A percentile compares a stretch with the other conserved stretches of the same genome.
phyloP scores from a whole-genome alignment of 2,797 vertebrate species.

The Scomberomorus guttatus region DNA sequence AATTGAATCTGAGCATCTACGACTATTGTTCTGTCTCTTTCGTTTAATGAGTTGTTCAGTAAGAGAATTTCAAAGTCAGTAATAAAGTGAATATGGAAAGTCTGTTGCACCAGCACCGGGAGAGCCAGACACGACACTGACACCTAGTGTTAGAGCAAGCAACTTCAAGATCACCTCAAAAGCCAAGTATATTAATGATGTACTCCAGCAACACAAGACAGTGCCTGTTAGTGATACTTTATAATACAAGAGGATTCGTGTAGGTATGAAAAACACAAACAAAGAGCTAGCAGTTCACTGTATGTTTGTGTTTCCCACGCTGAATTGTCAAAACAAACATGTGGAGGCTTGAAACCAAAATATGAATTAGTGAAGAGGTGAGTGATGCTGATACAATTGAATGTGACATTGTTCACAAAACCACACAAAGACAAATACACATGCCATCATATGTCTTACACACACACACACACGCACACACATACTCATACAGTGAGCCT shows the following conservation, averaged over 20 bases:
- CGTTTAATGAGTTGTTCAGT: slow-evolving; percentile 44
- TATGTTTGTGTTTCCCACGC: slow-evolving; percentile 79
- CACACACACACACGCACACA: slow-evolving; percentile 19
- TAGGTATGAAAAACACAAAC: slow-evolving; percentile 65
- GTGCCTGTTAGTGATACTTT: slow-evolving; percentile 49
- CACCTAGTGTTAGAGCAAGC: slow-evolving; percentile 76
- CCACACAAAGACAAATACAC: slow-evolving; percentile 69
- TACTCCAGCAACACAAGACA: slow-evolving; percentile 48
- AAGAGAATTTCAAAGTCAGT: slow-evolving; percentile 49
- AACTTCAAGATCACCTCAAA: slow-evolving; percentile 24
- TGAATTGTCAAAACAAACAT: slow-evolving; percentile 77
- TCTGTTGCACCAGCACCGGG: slow-evolving; percentile 19
- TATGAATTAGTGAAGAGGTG: slow-evolving; percentile 76
- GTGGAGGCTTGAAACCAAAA: slow-evolving; percentile 71
- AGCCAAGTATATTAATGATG: slow-evolving; percentile 35
- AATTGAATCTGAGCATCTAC: slow-evolving; percentile 44
- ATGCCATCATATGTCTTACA: slow-evolving; percentile 42
- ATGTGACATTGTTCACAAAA: slow-evolving; percentile 69
- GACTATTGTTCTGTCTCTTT: slow-evolving; percentile 49
- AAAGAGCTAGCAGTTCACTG: slow-evolving; percentile 46
- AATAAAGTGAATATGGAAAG: slow-evolving; percentile 51
- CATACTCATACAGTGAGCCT: slow-evolving; percentile 53
- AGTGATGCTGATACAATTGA: slow-evolving; percentile 68
- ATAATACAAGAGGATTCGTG: slow-evolving; percentile 45
- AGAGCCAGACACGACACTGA: slow-evolving; percentile 76